Evolutionary conservation across 1,140 invertebrate species (phyloP).

Genomic region (Rhyacophila brunnea): DNA sequence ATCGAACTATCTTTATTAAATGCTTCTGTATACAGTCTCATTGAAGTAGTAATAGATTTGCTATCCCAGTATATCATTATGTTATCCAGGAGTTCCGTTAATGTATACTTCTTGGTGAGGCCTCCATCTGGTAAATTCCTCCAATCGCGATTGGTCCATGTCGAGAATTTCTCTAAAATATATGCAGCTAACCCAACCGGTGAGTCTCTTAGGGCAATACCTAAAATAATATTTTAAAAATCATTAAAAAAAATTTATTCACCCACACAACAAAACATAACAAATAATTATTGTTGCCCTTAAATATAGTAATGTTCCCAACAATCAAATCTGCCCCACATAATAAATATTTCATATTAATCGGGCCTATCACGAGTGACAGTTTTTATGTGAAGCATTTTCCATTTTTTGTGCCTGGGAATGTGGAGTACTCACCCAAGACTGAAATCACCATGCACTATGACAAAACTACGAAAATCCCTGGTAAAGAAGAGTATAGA

Average conservation of each 20-base stretch:
- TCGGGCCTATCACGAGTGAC: not conserved
- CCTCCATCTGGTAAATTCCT: constrained; percentile 72
- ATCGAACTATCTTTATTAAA: constrained; percentile 39
- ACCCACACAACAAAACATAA: too few species aligned
- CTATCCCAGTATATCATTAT: constrained; percentile 76
- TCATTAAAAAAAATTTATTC: not conserved
- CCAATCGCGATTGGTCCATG: constrained; percentile 68
- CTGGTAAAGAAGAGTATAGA: too few species aligned
- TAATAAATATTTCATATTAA: not conserved
- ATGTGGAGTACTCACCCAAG: too few species aligned
- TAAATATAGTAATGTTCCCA: too few species aligned
- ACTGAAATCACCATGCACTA: too few species aligned
- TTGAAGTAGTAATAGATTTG: constrained; percentile 63
- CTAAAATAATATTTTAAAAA: constrained; percentile 42
- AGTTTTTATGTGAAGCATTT: not conserved
- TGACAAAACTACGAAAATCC: too few species aligned
- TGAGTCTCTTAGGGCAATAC: constrained; percentile 58
- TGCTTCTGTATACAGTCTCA: constrained; percentile 65
- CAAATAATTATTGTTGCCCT: too few species aligned
- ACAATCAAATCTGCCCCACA: not conserved
- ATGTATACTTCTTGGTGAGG: constrained; percentile 52
- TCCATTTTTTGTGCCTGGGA: not conserved
- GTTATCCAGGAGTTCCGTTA: constrained; percentile 68
- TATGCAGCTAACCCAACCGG: constrained; percentile 71
- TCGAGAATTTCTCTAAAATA: constrained; percentile 72